Conservation (phyloP, 2,797 vertebrate genomes). For the Synanceia verrucosa region DNA sequence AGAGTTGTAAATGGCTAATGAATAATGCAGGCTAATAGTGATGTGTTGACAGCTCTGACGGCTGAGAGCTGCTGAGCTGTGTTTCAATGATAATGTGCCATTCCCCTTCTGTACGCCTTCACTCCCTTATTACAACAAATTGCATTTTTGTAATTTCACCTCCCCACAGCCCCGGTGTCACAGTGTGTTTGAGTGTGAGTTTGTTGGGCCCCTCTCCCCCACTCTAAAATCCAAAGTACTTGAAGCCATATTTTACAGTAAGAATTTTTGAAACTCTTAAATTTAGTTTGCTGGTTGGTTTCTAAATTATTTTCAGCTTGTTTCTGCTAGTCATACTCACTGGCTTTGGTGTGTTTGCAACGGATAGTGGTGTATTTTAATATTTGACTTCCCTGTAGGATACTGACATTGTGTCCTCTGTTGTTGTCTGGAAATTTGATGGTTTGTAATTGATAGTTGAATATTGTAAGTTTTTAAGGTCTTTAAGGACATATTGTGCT, state of each 20-base stretch:
- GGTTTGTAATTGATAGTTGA: not conserved
- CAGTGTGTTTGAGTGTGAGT: not conserved
- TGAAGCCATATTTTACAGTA: conserved; percentile 16
- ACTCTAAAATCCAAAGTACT: conserved; percentile 20
- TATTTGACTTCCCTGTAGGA: no score
- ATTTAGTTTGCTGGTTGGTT: conserved; percentile 36
- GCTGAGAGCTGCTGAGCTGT: conserved; percentile 76
- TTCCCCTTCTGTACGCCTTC: conserved; percentile 75
- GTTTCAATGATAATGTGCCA: conserved; percentile 78
- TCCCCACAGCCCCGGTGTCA: conserved; percentile 20
- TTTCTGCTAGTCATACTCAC: conserved; percentile 2
- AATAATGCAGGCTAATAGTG: conserved; percentile 86
- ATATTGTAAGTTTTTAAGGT: not conserved
- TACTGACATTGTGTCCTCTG: not conserved
- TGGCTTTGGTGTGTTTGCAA: not conserved
- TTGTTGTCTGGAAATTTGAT: not conserved
- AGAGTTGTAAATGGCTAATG: conserved; percentile 76
- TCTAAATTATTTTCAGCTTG: conserved; percentile 30
- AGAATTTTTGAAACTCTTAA: not conserved
- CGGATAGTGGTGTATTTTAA: not conserved
- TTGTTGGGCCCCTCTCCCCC: conserved; percentile 14
- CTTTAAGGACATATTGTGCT: not conserved
- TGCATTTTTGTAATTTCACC: conserved; percentile 48
- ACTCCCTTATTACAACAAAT: conserved; percentile 75
- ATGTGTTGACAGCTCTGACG: conserved; percentile 84